Conservation (phyloP, 2,113 vertebrate species). For the Neotragus moschatus region DNA sequence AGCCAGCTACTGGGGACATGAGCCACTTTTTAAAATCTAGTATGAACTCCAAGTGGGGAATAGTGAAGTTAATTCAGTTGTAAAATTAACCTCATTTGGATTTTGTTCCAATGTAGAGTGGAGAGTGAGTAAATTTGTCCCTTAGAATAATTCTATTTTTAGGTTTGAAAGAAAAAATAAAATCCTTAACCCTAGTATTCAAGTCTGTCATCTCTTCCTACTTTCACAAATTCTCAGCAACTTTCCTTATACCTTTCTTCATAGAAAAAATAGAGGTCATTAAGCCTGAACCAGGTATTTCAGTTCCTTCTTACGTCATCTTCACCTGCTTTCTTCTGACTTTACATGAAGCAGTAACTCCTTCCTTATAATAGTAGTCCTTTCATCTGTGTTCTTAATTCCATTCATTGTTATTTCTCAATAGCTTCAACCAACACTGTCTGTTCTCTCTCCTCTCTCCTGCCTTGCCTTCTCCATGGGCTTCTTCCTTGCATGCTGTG, state of each 20-base stretch:
- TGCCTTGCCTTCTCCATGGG: no score
- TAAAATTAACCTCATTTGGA: background rate
- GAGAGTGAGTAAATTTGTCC: background rate
- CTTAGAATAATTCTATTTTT: background rate
- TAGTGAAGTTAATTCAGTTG: background rate
- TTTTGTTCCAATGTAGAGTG: background rate
- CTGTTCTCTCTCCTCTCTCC: rapidly evolving
- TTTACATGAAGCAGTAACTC: background rate
- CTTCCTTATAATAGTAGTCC: background rate
- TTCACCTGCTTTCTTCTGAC: background rate
- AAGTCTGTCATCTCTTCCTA: background rate
- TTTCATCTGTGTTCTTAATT: background rate
- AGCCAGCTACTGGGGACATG: background rate
- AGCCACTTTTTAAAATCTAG: background rate
- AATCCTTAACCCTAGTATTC: background rate
- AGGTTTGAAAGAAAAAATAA: background rate
- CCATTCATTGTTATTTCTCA: background rate
- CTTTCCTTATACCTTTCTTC: background rate
- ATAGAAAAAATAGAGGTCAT: background rate
- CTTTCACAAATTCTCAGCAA: background rate
- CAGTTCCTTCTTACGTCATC: background rate
- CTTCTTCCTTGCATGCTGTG: background rate
- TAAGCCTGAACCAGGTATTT: background rate
- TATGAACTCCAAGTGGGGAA: background rate
- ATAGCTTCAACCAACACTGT: background rate